Conservation (phyloP, 2,113 vertebrate species). For the Pseudonaja textilis region DNA sequence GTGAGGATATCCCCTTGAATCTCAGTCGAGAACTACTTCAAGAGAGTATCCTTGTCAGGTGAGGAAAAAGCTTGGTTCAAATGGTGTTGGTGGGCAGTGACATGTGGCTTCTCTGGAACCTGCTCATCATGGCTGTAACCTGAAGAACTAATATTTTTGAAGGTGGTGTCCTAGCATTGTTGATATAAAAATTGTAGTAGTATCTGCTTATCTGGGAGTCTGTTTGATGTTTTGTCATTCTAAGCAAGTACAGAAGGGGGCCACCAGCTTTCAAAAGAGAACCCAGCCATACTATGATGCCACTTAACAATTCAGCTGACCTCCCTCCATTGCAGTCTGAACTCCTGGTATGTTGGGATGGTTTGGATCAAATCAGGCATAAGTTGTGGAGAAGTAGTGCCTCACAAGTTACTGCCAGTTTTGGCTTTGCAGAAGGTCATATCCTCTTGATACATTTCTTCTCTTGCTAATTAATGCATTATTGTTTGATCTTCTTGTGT, state of each 20-base stretch:
- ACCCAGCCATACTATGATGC: neutral
- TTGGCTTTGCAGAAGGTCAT: neutral
- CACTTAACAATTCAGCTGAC: neutral
- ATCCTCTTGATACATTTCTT: neutral
- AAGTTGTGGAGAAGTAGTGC: neutral
- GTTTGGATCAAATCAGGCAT: neutral
- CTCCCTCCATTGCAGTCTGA: neutral
- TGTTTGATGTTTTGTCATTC: neutral
- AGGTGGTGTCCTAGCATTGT: neutral
- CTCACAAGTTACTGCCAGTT: neutral
- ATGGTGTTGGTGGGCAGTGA: neutral
- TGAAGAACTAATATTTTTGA: neutral
- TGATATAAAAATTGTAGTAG: neutral
- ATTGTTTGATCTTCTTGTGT: slow-evolving; percentile 28
- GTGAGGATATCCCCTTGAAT: slow-evolving; percentile 96
- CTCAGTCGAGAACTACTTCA: slow-evolving; percentile 96
- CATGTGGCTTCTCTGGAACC: neutral
- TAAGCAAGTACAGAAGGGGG: neutral
- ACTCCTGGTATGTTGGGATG: neutral
- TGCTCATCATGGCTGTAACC: neutral
- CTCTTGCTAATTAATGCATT: neutral
- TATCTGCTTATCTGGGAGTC: neutral
- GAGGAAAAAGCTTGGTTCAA: slow-evolving; percentile 13
- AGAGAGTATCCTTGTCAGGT: slow-evolving; percentile 94
- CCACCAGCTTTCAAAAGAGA: neutral